These are phyloP conservation scores for Nycticryphes semicollaris DNA, from an alignment of 2,113 vertebrate genomes.

Conservation along the genomic window DNA sequence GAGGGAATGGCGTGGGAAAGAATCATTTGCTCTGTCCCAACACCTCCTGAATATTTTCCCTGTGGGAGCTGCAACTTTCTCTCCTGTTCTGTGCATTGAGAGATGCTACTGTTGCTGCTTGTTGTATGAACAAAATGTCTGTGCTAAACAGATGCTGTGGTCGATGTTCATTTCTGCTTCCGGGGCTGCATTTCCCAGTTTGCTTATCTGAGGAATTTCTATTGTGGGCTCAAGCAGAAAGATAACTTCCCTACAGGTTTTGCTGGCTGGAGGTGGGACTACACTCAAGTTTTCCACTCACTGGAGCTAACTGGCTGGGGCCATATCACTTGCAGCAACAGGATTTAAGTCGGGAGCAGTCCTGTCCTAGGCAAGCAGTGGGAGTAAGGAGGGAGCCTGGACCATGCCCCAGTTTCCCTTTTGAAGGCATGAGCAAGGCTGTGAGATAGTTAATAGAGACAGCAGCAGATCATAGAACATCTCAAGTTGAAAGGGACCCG, in stretches of 20 bases:
- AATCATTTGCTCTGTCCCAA: not conserved
- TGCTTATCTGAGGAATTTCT: not conserved
- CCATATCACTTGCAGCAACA: fast-evolving
- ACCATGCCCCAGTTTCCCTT: not conserved
- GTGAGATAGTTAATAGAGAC: not conserved
- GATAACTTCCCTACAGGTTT: not conserved
- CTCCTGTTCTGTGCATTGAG: not conserved
- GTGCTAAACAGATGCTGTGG: fast-evolving
- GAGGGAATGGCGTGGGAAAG: not conserved
- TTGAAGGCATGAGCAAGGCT: not conserved
- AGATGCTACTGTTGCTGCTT: not conserved
- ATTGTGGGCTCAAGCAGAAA: not conserved
- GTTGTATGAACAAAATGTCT: not conserved
- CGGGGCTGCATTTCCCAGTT: not conserved
- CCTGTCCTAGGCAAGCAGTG: not conserved
- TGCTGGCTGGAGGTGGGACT: not conserved
- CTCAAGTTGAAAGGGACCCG: not conserved
- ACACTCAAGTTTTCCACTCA: not conserved
- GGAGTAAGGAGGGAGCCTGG: not conserved
- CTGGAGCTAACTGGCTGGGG: not conserved
- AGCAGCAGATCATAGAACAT: not conserved
- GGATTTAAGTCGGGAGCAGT: not conserved
- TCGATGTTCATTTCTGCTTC: not conserved
- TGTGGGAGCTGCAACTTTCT: not conserved
- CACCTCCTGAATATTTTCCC: not conserved